Evolutionary conservation across 2,888 invertebrate genomes (phyloP).

Genomic region (Melieria picta): DNA sequence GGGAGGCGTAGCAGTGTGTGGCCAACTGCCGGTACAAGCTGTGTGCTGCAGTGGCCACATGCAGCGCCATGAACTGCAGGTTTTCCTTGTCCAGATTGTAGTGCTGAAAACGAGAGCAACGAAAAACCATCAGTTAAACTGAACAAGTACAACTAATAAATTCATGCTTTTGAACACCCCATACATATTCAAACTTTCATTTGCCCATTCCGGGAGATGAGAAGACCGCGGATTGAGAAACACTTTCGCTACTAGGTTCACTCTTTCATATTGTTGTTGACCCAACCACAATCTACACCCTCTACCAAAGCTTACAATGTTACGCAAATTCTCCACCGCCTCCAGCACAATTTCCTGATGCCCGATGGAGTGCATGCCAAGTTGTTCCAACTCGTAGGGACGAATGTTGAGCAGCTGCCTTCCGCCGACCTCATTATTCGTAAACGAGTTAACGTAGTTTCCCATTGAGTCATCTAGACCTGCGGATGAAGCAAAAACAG

Average conservation of each 20-base stretch:
- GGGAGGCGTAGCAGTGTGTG: slow-evolving; percentile 68
- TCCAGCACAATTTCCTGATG: slow-evolving; percentile 94
- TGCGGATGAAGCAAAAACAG: slow-evolving; percentile 40
- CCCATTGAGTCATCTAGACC: slow-evolving; percentile 71
- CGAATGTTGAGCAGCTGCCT: slow-evolving; percentile 82
- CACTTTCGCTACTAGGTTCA: background rate
- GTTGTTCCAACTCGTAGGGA: slow-evolving; percentile 87
- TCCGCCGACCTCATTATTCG: slow-evolving; percentile 83
- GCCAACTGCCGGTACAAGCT: slow-evolving; percentile 78
- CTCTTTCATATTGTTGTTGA: background rate
- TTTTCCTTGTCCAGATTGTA: slow-evolving; percentile 93
- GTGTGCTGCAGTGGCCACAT: slow-evolving; percentile 84
- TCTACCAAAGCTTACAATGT: slow-evolving; percentile 77
- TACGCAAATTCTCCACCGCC: slow-evolving; percentile 88
- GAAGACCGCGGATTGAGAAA: background rate
- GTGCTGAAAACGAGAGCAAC: slow-evolving; percentile 72
- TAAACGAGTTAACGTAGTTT: slow-evolving; percentile 82
- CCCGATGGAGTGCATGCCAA: slow-evolving; percentile 87
- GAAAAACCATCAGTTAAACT: background rate
- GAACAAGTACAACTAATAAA: too few relatives aligned
- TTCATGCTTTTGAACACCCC: too few relatives aligned
- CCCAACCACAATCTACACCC: slow-evolving; percentile 24
- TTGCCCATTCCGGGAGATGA: too few relatives aligned
- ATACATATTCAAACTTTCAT: too few relatives aligned
- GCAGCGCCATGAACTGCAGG: slow-evolving; percentile 86